Evolutionary conservation across 1,140 invertebrate genomes (phyloP).

Genomic region (Zaprionus capensis): DNA sequence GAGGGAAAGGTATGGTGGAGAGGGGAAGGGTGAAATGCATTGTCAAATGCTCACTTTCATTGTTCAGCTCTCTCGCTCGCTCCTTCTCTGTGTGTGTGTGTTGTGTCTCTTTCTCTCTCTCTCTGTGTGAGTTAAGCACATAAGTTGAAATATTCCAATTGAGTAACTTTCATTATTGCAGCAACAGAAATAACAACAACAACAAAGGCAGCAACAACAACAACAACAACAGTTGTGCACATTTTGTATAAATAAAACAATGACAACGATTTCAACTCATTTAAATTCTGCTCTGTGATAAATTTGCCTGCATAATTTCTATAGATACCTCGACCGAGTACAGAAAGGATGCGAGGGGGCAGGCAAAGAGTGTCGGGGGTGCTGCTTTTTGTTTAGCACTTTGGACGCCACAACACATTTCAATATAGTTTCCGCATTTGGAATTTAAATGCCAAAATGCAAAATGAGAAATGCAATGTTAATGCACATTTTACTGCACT

Average conservation of each 20-base stretch:
- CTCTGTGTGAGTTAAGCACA: constrained; percentile 68
- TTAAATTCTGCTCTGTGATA: constrained; percentile 80
- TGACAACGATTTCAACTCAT: constrained; percentile 81
- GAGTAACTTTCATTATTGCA: constrained; percentile 80
- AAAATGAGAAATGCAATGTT: constrained; percentile 38
- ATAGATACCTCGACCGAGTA: constrained; percentile 50
- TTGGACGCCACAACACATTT: constrained; percentile 8
- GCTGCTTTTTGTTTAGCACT: constrained; percentile 26
- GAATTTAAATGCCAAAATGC: constrained; percentile 40
- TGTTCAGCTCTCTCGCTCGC: constrained; percentile 47
- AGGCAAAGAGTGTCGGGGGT: neutral
- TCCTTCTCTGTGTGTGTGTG: constrained; percentile 28
- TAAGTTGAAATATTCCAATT: constrained; percentile 83
- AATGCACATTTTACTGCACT: constrained; percentile 19
- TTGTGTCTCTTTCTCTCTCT: constrained; percentile 31
- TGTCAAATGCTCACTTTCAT: constrained; percentile 78
- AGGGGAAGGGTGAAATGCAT: constrained; percentile 39
- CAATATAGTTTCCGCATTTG: constrained; percentile 32
- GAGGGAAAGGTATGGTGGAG: neutral
- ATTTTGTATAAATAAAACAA: constrained; percentile 79
- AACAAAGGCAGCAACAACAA: constrained; percentile 36
- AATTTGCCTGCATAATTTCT: constrained; percentile 79
- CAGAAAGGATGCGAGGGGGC: neutral
- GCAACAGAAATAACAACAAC: constrained; percentile 53
- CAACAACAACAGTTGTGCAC: constrained; percentile 69